phyloP scores from a whole-genome alignment of 2,888 invertebrate genomes.

The Cephonodes hylas region DNA sequence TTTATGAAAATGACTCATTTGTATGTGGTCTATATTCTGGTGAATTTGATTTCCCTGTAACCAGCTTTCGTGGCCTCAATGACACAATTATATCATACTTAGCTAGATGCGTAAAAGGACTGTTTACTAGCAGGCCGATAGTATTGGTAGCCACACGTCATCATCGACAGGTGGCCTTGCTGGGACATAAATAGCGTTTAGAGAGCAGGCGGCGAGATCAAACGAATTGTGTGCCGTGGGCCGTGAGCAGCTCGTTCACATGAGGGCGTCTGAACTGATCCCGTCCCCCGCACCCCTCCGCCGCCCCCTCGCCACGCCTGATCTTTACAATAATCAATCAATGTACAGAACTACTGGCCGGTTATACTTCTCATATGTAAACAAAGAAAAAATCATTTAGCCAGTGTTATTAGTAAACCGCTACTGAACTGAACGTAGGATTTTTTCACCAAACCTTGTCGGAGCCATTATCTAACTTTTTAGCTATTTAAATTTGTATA shows the following conservation, averaged over 20 bases:
- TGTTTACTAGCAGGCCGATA: neutral
- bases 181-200: conserved; percentile 70
- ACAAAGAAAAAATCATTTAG: neutral
- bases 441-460: too few relatives aligned
- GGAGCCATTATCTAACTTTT: too few relatives aligned
- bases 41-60: too few relatives aligned
- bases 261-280: conserved; percentile 59
- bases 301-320: conserved; percentile 27
- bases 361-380: neutral
- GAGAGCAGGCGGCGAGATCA: conserved; percentile 72
- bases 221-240: conserved; percentile 76
- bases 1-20: too few relatives aligned
- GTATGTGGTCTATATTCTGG: too few relatives aligned
- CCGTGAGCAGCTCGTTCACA: conserved; percentile 71
- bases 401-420: too few relatives aligned
- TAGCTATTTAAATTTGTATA: too few relatives aligned
- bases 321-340: conserved; percentile 36
- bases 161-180: conserved; percentile 63
- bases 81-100: too few relatives aligned
- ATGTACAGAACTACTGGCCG: conserved; percentile 12
- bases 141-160: conserved; percentile 34
- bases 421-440: too few relatives aligned
- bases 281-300: conserved; percentile 31
- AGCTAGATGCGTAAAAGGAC: neutral
- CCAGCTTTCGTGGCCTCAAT: too few relatives aligned